Base-by-base conservation (phyloP, 2,797 vertebrate species). In the Crax fasciolata region DNA sequence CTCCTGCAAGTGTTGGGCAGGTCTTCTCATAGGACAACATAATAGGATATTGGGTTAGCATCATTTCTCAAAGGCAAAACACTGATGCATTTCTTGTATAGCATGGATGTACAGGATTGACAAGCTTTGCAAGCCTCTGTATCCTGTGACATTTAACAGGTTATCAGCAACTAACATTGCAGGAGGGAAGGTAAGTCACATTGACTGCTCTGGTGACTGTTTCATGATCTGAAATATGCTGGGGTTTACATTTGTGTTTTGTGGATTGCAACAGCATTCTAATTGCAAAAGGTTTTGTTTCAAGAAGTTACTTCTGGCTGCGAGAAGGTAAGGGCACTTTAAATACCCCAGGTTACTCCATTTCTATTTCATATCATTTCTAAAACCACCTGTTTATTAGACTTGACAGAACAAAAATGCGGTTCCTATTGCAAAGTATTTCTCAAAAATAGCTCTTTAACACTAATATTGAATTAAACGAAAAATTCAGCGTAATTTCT, bases 21-120 rank as follows among this genome's bases (percentile, higher is more conserved):
- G n/a, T 51, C n/a, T 55, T 73, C 41, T 77, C 41, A 25, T 2
- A 57, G 48, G 32, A 43, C 38, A 57, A 27, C 18, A 17, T 0
- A 0, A 32, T 27, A 19, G 41, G 41, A 65, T 20, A 43, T 2
- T 43, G 32, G 14, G 54, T 57, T 78, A 48, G 52, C 30, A 54
- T 38, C 25, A 25, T 74, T 88, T 15, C 46, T 57, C 18, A 44
- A 68, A 6, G 13, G 1, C 1, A 2, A 30, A 66, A 55, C 21
- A 16, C n/a, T 43, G 19, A 13, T 57, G 38, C 0, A 0, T n/a
- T 39, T 76, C 35, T 44, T 1, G 1, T 28, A 32, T 13, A 72
- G 62, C 32, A 51, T 11, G 17, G 27, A 6, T 1, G 1, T 27
- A 41, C 15, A 72, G 63, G 30, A 48, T 12, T 38, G 27, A 17